phyloP scores from a whole-genome alignment of 53 echinoderm and acorn worm genomes.

The Arbacia lixula region DNA sequence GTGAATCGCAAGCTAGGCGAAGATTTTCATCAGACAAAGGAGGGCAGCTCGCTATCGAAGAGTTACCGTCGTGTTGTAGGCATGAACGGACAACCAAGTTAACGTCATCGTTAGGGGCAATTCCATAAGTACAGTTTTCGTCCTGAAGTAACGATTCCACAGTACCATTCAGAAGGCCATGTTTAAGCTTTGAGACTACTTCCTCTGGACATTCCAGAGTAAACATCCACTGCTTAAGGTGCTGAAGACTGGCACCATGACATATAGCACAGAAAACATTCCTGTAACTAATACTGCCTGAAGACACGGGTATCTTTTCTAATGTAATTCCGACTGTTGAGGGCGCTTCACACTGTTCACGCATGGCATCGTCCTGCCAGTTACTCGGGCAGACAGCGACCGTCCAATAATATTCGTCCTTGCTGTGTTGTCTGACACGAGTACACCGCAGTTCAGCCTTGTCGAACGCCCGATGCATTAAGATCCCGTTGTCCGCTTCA shows the following conservation, averaged over 20 bases:
- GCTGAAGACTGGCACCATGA: neutral
- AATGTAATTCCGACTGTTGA: neutral
- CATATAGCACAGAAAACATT: constrained; percentile 24
- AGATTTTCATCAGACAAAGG: neutral
- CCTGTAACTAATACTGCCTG: neutral
- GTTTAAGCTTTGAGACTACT: neutral
- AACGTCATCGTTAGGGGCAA: neutral
- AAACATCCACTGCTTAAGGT: neutral
- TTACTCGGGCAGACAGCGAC: neutral
- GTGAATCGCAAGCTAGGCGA: neutral
- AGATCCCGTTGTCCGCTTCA: neutral
- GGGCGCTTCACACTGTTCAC: neutral
- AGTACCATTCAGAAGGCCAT: neutral
- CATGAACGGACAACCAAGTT: neutral
- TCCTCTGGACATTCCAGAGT: neutral
- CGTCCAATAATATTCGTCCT: neutral
- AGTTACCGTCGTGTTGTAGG: neutral
- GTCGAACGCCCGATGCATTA: neutral
- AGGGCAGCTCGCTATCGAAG: neutral
- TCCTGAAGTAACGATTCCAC: neutral
- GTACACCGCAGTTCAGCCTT: neutral
- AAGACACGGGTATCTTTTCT: constrained; percentile 1
- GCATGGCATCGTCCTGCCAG: neutral
- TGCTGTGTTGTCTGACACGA: too few species aligned
- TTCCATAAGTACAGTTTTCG: neutral